Evolutionary conservation across 2,888 invertebrate species (phyloP).

Genomic region (Macrosiphum euphorbiae): DNA sequence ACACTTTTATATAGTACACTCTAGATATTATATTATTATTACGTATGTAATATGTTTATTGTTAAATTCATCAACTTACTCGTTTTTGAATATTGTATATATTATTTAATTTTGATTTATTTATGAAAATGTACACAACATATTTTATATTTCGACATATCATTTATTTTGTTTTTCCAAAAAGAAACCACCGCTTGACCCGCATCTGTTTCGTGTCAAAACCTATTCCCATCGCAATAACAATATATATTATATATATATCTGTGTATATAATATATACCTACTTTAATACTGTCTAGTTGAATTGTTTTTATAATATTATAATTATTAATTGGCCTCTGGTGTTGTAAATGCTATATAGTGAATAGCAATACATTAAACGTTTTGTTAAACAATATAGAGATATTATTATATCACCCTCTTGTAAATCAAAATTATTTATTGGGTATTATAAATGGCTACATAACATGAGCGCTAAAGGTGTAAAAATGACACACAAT

Average conservation of each 20-base stretch:
- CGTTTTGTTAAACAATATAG: not conserved
- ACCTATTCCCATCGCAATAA: slow-evolving; percentile 5
- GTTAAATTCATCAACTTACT: slow-evolving; percentile 16
- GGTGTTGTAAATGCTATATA: not conserved
- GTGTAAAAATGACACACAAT: no score
- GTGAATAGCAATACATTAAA: not conserved
- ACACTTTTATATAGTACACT: slow-evolving; percentile 45
- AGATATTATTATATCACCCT: not conserved
- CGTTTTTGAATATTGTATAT: slow-evolving; percentile 37
- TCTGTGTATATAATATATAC: not conserved
- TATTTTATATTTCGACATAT: slow-evolving; percentile 42
- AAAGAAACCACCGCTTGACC: not conserved
- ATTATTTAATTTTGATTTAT: slow-evolving; percentile 38
- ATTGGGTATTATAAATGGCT: not conserved
- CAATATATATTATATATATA: not conserved
- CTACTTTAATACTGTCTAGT: not conserved
- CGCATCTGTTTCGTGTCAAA: not conserved
- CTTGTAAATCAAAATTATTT: not conserved
- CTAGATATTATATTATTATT: slow-evolving; percentile 39
- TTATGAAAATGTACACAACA: slow-evolving; percentile 19
- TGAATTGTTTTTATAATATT: not conserved
- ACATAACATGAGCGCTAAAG: no score
- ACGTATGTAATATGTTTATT: slow-evolving; percentile 54
- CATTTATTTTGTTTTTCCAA: slow-evolving; percentile 30
- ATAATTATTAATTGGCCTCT: not conserved